Base-by-base conservation (phyloP, 2,888 invertebrate genomes). In the Phyllotreta cruciferae region DNA sequence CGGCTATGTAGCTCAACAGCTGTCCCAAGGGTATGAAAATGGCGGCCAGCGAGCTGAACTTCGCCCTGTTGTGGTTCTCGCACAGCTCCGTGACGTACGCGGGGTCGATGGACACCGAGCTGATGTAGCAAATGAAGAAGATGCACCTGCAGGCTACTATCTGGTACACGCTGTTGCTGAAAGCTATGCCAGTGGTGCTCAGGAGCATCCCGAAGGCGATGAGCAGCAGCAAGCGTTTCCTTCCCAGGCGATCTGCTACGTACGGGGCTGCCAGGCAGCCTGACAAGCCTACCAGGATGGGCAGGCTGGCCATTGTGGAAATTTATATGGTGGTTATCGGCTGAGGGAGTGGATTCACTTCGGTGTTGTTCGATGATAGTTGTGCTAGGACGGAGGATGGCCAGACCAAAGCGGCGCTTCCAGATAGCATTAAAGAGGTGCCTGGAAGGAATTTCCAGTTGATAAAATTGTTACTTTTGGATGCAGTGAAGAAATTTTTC, bases 51-150 rank as follows among this genome's bases (percentile, higher is more conserved):
- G 53, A 62, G 1, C 62, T 53, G 9, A 56, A 39, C 49, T 54
- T 62, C 1, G 34, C 64, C 37, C 64, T 53, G 57, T 62, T 65
- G 41, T 57, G 62, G 36, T 65, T 47, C n/a, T 65, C 62, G 10
- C 45, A 24, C 9, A 65, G 57, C 35, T 65, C 64, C 11, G 49
- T 60, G 7, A 52, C 1, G 42, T 58, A 64, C 6, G 54, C 13
- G 13, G 64, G 56, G 1, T 49, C 86, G 1, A 89, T 86, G 0
- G 81, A 11, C 35, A 53, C 10, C 8, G 13, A 7, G 11, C 45
- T 42, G 8, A 5, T 6, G 11, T n/a, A 38, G 7, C 38, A 36
- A 0, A 37, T 9, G 11, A 37, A 41, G 10, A 44, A 37, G 4
- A 50, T 9, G 2, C 47, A 8, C 35, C 60, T 41, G 10, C 13